Conservation (phyloP, 2,888 invertebrate genomes). For the Ennomos quercinarius region DNA sequence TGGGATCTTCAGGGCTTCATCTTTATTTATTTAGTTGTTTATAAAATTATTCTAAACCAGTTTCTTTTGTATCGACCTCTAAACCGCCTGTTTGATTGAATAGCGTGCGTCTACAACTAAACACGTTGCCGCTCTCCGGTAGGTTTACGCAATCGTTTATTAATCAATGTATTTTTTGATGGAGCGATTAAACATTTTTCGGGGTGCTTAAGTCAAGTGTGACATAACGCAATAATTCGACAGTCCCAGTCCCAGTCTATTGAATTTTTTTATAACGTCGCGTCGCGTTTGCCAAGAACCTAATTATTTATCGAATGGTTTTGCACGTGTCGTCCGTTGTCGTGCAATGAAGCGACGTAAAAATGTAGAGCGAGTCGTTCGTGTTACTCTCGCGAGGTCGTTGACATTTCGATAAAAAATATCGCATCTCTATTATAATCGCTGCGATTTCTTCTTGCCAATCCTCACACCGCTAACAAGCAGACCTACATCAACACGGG, state of each 20-base stretch:
- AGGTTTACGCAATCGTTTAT: constrained; percentile 22
- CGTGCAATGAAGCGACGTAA: constrained; percentile 51
- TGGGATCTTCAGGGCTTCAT: no score
- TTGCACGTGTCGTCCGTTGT: constrained; percentile 51
- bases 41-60: constrained; percentile 30
- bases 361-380: constrained; percentile 55
- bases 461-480: constrained; percentile 28
- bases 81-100: constrained; percentile 20
- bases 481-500: constrained; percentile 41
- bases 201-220: not conserved
- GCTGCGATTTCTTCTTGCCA: constrained; percentile 33
- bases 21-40: no score
- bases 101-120: constrained; percentile 15
- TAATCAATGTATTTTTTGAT: constrained; percentile 20
- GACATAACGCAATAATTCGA: not conserved
- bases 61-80: constrained; percentile 25
- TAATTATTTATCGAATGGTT: constrained; percentile 41
- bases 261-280: constrained; percentile 8
- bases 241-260: not conserved
- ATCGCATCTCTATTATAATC: constrained; percentile 44
- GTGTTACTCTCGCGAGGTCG: constrained; percentile 57
- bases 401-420: constrained; percentile 69
- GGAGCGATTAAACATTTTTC: constrained; percentile 2
- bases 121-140: constrained; percentile 16
- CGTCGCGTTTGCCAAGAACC: constrained; percentile 30